phyloP scores from a whole-genome alignment of 2,797 vertebrate genomes.

The Kryptopterus vitreolus region DNA sequence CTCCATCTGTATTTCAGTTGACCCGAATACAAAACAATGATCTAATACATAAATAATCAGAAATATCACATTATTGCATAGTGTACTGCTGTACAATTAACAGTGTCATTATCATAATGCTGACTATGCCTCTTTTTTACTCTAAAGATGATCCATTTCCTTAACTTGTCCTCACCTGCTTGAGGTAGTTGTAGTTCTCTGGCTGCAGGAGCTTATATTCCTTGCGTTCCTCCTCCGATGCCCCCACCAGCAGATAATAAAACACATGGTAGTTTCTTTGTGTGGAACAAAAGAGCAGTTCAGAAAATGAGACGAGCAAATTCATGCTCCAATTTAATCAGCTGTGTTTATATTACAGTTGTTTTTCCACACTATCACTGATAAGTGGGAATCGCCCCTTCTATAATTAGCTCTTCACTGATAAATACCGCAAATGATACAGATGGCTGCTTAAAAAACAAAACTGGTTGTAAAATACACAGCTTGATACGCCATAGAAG shows the following conservation, averaged over 20 bases:
- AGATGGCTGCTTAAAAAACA: neutral
- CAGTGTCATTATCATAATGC: no score
- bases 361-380: slow-evolving; percentile 18
- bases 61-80: neutral
- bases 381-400: slow-evolving; percentile 1
- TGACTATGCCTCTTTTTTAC: no score
- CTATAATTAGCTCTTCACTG: slow-evolving; percentile 21
- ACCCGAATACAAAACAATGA: neutral
- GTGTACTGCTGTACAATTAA: neutral
- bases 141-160: neutral
- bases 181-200: slow-evolving; percentile 99
- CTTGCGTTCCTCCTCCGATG: slow-evolving; percentile 85
- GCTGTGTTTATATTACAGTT: slow-evolving; percentile 18
- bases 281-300: slow-evolving; percentile 19
- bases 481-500: neutral
- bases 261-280: slow-evolving; percentile 97
- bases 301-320: neutral
- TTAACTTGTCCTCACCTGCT: slow-evolving; percentile 72
- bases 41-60: neutral
- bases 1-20: neutral
- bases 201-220: slow-evolving; percentile 94
- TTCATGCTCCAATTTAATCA: neutral
- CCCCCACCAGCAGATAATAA: slow-evolving; percentile 95
- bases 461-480: neutral
- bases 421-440: no score